A percentile compares a stretch with the other conserved stretches of the same genome.
These are phyloP conservation scores for Psittacula derbiana DNA, from an alignment of 2,797 vertebrate species.

Conservation along the genomic window DNA sequence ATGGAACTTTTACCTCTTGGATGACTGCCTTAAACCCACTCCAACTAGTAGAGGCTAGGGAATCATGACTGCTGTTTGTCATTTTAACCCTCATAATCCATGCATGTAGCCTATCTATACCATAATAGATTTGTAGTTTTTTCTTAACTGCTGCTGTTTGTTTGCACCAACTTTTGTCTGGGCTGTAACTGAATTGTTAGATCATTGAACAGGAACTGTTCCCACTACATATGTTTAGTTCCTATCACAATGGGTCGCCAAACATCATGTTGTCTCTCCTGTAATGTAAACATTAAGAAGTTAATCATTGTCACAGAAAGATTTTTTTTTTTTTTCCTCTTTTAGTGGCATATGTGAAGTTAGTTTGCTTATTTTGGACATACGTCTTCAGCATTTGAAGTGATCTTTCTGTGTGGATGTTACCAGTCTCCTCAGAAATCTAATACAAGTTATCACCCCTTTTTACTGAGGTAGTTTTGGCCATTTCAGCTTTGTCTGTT, in stretches of 20 bases:
- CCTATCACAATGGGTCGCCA: slow-evolving; percentile 39
- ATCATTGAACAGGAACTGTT: slow-evolving; percentile 56
- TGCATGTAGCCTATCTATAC: slow-evolving; percentile 5
- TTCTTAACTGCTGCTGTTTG: slow-evolving; percentile 27
- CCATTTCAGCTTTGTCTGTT: not conserved
- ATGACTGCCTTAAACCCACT: not conserved
- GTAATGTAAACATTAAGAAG: slow-evolving; percentile 56
- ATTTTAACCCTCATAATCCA: not conserved
- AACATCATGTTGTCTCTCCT: slow-evolving; percentile 32
- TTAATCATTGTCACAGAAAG: slow-evolving; percentile 47
- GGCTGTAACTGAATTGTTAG: slow-evolving; percentile 36
- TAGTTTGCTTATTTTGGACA: slow-evolving; percentile 1
- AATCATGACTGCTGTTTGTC: not conserved
- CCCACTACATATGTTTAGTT: slow-evolving; percentile 21
- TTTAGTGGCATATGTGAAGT: not conserved
- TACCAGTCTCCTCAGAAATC: not conserved
- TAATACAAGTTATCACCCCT: not conserved
- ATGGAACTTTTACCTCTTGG: not conserved
- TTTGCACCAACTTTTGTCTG: slow-evolving; percentile 45
- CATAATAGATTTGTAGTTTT: slow-evolving; percentile 8
- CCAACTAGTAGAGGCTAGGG: not conserved
- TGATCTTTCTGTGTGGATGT: not conserved
- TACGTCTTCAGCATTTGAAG: not conserved
- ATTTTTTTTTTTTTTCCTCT: not conserved
- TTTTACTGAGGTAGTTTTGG: not conserved